Percentiles rank a stretch among this genome's conserved stretches.
Evolutionary conservation across 2,888 invertebrate species (phyloP).

Genomic region (Caenorhabditis doughertyi): DNA sequence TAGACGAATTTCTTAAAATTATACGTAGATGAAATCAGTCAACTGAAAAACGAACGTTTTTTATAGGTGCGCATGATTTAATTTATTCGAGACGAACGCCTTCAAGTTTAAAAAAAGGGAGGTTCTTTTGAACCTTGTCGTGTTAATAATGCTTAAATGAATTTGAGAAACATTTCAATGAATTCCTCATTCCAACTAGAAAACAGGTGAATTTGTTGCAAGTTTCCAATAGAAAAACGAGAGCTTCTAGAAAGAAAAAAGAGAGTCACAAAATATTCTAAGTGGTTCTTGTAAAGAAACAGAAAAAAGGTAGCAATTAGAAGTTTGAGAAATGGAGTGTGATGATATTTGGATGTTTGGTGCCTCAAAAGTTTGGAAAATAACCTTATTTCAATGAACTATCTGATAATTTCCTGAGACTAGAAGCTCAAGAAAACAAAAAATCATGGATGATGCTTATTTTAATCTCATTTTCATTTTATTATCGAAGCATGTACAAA

Average conservation of each 20-base stretch:
- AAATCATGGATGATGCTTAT: too few relatives aligned
- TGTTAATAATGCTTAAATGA: background rate
- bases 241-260: background rate
- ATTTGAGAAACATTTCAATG: background rate
- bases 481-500: too few relatives aligned
- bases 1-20: too few relatives aligned
- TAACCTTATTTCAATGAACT: background rate
- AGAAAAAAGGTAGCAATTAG: background rate
- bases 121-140: background rate
- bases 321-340: background rate
- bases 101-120: background rate
- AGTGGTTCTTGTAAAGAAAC: background rate
- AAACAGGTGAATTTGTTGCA: background rate
- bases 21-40: constrained; percentile 10
- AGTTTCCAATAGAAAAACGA: background rate
- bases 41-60: background rate
- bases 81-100: background rate
- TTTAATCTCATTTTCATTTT: too few relatives aligned
- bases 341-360: background rate
- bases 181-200: background rate
- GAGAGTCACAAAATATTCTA: background rate
- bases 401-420: background rate
- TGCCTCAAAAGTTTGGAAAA: background rate
- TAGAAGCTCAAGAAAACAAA: too few relatives aligned
- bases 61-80: background rate